Evolutionary conservation across 2,113 vertebrate genomes (phyloP), one percentile per base, ranked within the genome.

Genomic region (Chrysemys picta): DNA sequence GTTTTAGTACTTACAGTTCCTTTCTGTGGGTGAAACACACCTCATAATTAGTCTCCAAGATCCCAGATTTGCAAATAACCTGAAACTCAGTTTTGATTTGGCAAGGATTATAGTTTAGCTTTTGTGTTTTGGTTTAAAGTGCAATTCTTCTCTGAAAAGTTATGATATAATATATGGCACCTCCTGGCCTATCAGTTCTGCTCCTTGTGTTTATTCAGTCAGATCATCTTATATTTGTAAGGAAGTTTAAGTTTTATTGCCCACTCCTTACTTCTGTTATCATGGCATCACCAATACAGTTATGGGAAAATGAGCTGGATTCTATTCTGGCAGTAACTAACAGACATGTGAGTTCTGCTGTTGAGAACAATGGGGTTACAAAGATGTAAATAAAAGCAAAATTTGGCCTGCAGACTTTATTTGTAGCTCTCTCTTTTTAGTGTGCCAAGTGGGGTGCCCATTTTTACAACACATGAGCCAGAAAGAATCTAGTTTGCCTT

Each of bases 1-100:
- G 89, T 56, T 85, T 59, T 87, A 85, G 45, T 35, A 80, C 21
- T 7, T 84, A 91, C 89, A 7, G 8, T 90, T 94, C 56, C 69
- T 89, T 80, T 10, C 35, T 0, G 0, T 50, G 69, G 57, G 24
- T 17, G 16, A 10, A 94, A 87, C 13, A 31, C 57, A 57, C 22
- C 57, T 62, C 57, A 62, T 12, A 62, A 31, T 62, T 85, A 78
- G 80, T 22, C 57, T 3, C 82, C 56, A 47, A 81, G 27, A 2
- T 84, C 78, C 6, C 54, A 75, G 31, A 1, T 94, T 90, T 85
- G 79, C 29, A 65, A 87, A 47, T 13, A 91, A n/a, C 35, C 75
- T 91, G 25, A 69, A 83, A 54, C 4, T 52, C 91, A 62, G 4
- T 76, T 45, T 76, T 38, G 72, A 42, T 76, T 76, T 76, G 72